Base-by-base conservation (phyloP, 2,888 invertebrate species). In the Protophormia terraenovae region DNA sequence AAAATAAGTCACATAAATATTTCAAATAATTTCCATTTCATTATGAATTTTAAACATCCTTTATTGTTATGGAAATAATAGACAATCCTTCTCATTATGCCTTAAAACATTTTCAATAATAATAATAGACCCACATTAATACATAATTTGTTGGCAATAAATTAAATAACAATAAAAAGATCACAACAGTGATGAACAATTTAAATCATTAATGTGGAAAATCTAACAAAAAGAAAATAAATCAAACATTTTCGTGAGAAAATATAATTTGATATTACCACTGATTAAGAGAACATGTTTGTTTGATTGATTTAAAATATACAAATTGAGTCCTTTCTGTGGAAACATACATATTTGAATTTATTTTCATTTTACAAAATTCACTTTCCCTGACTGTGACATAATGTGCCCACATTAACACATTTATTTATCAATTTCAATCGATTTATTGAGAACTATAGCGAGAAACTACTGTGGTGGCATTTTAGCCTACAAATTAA, bases 351-450 rank as follows among this genome's bases (percentile, higher is more conserved):
- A 7, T 27, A 7, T 3, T 62, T 16, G 1, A 38, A 8, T 38
- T 27, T 2, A 0, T 50, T 38, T n/a, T 41, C 4, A 38, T n/a
- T 35, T 24, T 62, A 8, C 55, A 55, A 67, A 6, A 64, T n/a
- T 29, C 16, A 32, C 12, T 19, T 32, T 35, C 16, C 12, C 58
- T 60, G 53, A 35, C 47, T 35, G 62, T 64, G 73, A 82, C 58
- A 77, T 87, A 87, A 87, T 87, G 84, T 86, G 77, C 84, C 82
- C 87, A 83, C 86, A 87, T 87, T 87, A 87, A 84, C 87, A 86
- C 81, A 69, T 84, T 73, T 53, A 41, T 53, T 58, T 67, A 27
- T 22, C 50, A 55, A 47, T 14, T 53, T 69, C 19, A 32, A 62
- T 69, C 29, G 41, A 38, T 69, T 58, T 69, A 29, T 22, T 27